Conservation (phyloP, 2,888 invertebrate genomes). For the Deilephila porcellus region DNA sequence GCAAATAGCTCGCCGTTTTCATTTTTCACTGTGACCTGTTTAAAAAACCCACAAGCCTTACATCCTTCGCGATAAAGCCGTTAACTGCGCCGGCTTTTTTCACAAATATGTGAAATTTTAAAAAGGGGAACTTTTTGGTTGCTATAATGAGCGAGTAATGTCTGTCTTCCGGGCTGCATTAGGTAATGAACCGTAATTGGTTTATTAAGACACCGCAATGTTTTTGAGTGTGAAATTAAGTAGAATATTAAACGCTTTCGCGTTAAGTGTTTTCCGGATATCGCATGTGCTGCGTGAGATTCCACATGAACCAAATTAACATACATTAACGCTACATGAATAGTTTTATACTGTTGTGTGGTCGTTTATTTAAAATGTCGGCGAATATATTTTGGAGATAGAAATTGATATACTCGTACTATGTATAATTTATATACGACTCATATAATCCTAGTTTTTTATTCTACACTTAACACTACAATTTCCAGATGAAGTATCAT, state of each 20-base stretch:
- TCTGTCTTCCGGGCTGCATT: slow-evolving; percentile 76
- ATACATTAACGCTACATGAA: too few species aligned
- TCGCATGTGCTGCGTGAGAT: slow-evolving; percentile 33
- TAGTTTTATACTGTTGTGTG: too few species aligned
- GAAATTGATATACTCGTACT: too few species aligned
- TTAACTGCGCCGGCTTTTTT: slow-evolving; percentile 60
- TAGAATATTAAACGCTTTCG: slow-evolving; percentile 54
- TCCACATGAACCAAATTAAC: too few species aligned
- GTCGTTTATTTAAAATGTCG: too few species aligned
- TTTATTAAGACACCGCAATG: slow-evolving; percentile 72
- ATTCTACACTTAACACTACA: too few species aligned
- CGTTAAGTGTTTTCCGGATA: slow-evolving; percentile 57
- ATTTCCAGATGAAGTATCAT: too few species aligned
- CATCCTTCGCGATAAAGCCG: slow-evolving; percentile 65
- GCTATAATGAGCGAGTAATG: slow-evolving; percentile 78
- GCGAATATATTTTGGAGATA: too few species aligned
- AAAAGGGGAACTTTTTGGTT: slow-evolving; percentile 75
- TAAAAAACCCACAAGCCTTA: slow-evolving; percentile 56
- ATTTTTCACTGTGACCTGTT: slow-evolving; percentile 58
- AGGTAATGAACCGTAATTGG: slow-evolving; percentile 81
- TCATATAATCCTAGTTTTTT: too few species aligned
- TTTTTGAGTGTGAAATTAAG: slow-evolving; percentile 72
- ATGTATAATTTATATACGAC: too few species aligned
- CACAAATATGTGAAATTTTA: slow-evolving; percentile 69
- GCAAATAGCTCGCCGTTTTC: slow-evolving; percentile 67